Conservation (phyloP, 2,797 vertebrate genomes). For the Cynodonichthys magdalenae region DNA sequence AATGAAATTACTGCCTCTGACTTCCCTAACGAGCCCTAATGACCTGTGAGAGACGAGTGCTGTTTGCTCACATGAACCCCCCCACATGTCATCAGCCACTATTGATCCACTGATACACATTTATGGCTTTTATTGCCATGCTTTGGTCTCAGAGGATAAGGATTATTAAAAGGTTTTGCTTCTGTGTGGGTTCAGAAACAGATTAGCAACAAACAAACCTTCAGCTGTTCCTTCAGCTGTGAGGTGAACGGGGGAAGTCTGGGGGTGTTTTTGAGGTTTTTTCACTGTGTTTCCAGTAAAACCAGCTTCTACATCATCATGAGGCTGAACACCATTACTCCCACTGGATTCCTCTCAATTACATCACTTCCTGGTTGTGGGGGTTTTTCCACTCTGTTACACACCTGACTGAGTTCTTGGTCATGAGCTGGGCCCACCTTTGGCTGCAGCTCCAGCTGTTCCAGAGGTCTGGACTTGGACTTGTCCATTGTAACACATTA, state of each 20-base stretch:
- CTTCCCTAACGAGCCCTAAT: constrained; percentile 72
- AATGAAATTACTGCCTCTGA: constrained; percentile 52
- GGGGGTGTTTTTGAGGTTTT: background rate
- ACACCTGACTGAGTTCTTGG: too few species aligned
- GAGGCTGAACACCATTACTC: background rate
- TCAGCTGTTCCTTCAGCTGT: background rate
- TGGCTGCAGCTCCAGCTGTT: too few species aligned
- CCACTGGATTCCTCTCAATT: background rate
- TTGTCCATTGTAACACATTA: too few species aligned
- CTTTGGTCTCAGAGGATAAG: background rate
- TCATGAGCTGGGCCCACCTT: too few species aligned
- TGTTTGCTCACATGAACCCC: constrained; percentile 54
- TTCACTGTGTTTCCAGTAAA: background rate
- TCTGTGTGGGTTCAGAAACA: background rate
- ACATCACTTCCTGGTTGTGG: background rate
- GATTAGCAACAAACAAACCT: background rate
- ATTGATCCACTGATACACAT: constrained; percentile 46
- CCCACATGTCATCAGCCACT: constrained; percentile 46
- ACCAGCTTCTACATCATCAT: background rate
- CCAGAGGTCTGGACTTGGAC: too few species aligned
- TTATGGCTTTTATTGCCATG: constrained; percentile 31
- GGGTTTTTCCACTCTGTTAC: background rate
- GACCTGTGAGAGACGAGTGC: constrained; percentile 31
- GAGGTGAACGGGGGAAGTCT: background rate
- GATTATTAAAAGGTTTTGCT: background rate